Conservation (phyloP, 2,113 vertebrate genomes). For the Antidorcas marsupialis region DNA sequence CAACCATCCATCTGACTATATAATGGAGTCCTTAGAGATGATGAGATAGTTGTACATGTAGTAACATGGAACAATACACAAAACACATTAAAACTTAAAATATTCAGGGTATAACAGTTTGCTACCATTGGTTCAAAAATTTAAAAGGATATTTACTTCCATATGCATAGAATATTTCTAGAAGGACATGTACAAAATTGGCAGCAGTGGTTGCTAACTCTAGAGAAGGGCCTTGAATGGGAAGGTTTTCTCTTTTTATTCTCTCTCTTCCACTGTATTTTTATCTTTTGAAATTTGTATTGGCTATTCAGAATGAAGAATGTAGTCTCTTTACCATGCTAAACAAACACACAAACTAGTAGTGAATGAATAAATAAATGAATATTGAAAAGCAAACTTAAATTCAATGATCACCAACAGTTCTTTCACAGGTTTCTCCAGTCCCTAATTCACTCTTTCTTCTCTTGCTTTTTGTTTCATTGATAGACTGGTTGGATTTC, state of each 20-base stretch:
- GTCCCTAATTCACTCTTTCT: background rate
- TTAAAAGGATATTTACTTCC: background rate
- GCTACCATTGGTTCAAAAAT: background rate
- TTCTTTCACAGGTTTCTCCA: background rate
- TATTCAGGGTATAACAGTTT: background rate
- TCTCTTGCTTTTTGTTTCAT: background rate
- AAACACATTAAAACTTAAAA: background rate
- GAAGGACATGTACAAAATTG: background rate
- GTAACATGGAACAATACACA: background rate
- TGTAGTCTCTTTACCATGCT: background rate
- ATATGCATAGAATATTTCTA: background rate
- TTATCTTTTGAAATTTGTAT: background rate
- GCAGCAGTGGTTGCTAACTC: background rate
- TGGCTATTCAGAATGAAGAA: background rate
- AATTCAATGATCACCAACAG: background rate
- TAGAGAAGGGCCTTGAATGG: background rate
- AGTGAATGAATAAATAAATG: background rate
- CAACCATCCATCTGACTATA: background rate
- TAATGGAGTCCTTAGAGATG: background rate
- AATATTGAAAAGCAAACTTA: background rate
- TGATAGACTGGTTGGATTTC: background rate
- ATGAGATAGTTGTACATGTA: background rate
- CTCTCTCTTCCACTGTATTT: background rate
- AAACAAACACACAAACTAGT: background rate
- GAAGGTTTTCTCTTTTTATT: background rate